Evolutionary conservation across 2,797 vertebrate genomes (phyloP), one percentile per base, ranked within the genome.

Genomic region (Anguilla megastoma): DNA sequence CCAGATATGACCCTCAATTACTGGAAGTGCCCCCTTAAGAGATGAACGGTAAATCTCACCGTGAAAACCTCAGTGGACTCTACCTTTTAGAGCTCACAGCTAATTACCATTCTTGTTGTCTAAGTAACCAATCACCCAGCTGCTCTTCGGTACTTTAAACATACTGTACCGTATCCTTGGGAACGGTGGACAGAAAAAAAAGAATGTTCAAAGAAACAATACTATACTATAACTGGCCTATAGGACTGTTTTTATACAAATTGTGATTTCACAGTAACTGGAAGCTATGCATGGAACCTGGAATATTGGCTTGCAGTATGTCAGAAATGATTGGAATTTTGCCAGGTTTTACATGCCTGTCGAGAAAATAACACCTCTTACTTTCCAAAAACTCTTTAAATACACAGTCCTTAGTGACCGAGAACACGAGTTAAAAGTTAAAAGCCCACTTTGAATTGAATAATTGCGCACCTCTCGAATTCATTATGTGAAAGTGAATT

Each of bases 61-160:
- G 88, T 85, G 90, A 87, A 89, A 71, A 85, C 84, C 89, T 93
- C 90, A 71, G 82, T 79, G 41, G 71, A 85, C 80, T 89, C 88
- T 85, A 88, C 74, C 52, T 87, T 90, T 92, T 90, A 87, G 52
- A 90, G 79, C 88, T 90, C 88, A 69, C 87, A 90, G 91, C 89
- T 93, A 93, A 93, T 92, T 94, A 90, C 92, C 93, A 93, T 95
- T 93, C 93, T 93, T 93, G 94, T 94, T 94, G 95, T 95, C 96
- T 93, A 91, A 94, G 95, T 92, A 95, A 95, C 94, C 90, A 87
- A 90, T 92, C 88, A 87, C 91, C 90, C 92, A 92, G 87, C 91
- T 90, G 87, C 89, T 86, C 89, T 91, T 90, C 88, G 91, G 90
- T 89, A 89, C 90, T 92, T 90, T 90, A 90, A 45, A 90, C 91